Base-by-base conservation (phyloP, 2,113 vertebrate genomes). In the Thunnus thynnus region DNA sequence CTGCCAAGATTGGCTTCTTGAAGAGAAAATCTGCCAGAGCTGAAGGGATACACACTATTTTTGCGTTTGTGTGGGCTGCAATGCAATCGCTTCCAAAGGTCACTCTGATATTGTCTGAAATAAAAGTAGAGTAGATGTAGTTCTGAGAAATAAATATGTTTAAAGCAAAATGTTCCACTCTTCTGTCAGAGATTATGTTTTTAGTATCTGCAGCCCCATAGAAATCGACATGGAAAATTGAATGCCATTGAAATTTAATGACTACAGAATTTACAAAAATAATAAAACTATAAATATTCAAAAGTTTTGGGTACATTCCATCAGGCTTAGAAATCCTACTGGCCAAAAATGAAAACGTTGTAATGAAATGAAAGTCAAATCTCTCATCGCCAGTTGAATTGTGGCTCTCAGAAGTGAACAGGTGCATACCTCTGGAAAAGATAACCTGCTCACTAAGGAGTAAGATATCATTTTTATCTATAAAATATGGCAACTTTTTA, bases 21-120 rank as follows among this genome's bases (percentile, higher is more conserved):
- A 72, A 44, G 41, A 63, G 12, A 27, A 74, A 79, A 63, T 46
- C 52, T 75, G 25, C 12, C 48, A 70, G 63, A 71, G 36, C n/a
- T 44, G n/a, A 83, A 62, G 47, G 32, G 27, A 63, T 27, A 8
- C 10, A 13, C 68, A 82, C 57, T 89, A 67, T 83, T 83, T 85
- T 69, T 76, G 65, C 75, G 11, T 66, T 52, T 71, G 69, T 55
- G 75, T 86, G 83, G 81, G 81, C 55, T 68, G 67, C 71, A 74
- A 68, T 47, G 52, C 52, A 74, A 65, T 66, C 51, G 13, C 50
- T 66, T 68, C 61, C 58, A 77, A 55, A 63, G 70, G 84, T 85
- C 74, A 81, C 18, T 32, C 56, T 25, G 44, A 68, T 44, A 66
- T 50, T 75, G 55, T 77, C 66, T 78, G 46, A 66, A 68, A 71